Conservation (phyloP, 1,140 invertebrate genomes). For the Cherax destructor region DNA sequence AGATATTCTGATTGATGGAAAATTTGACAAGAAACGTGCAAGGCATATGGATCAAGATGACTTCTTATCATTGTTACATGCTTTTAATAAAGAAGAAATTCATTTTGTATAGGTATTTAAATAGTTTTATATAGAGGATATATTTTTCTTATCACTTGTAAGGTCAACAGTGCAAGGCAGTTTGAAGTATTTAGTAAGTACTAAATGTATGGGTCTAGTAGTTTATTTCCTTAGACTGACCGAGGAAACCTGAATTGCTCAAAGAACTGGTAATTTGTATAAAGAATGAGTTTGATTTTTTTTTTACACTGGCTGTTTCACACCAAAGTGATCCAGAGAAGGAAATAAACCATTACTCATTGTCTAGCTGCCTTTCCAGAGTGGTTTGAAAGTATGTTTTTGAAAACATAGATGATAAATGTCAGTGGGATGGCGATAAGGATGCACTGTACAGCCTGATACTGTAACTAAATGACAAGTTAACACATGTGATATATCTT, state of each 20-base stretch:
- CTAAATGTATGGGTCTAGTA: too few species aligned
- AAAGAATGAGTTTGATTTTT: not conserved
- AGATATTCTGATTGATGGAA: conserved; percentile 81
- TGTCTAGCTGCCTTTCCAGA: too few species aligned
- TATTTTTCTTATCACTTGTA: not conserved
- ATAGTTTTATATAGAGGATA: not conserved
- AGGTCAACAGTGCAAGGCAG: not conserved
- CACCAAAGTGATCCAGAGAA: too few species aligned
- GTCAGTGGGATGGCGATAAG: not conserved
- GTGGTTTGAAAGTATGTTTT: not conserved
- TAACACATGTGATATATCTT: too few species aligned
- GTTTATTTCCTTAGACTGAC: not conserved
- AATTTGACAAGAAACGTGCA: conserved; percentile 88
- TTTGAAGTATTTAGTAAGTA: not conserved
- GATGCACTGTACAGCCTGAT: not conserved
- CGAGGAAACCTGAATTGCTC: not conserved
- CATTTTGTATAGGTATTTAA: conserved; percentile 81
- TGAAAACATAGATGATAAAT: not conserved
- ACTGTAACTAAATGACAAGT: not conserved
- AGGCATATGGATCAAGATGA: conserved; percentile 97
- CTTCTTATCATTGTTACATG: conserved; percentile 91
- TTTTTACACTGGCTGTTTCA: too few species aligned
- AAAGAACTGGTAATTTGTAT: not conserved
- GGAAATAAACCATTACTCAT: too few species aligned
- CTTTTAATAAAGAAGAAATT: conserved; percentile 92